phyloP scores from a whole-genome alignment of 2,113 vertebrate genomes.

The Rafetus swinhoei region DNA sequence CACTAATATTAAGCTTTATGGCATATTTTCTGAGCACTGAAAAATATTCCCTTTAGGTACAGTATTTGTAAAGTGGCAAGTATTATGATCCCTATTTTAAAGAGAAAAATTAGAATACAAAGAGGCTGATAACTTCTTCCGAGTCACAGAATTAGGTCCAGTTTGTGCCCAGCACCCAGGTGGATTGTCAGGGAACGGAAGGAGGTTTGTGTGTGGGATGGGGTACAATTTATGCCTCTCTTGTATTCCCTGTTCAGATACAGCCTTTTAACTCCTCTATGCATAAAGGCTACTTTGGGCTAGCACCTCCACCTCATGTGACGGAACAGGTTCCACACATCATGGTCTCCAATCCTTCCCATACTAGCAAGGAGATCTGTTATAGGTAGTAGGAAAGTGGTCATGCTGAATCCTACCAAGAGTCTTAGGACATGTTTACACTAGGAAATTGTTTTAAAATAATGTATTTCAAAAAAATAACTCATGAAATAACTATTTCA shows the following conservation, averaged over 20 bases:
- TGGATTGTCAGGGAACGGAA: neutral
- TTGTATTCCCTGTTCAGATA: neutral
- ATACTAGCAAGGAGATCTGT: neutral
- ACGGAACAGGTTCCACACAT: neutral
- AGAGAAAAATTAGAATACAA: neutral
- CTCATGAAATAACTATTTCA: too few species aligned
- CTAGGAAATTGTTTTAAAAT: too few species aligned
- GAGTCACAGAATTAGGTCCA: neutral
- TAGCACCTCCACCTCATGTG: accelerated
- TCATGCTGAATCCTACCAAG: neutral
- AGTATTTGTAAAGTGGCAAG: neutral
- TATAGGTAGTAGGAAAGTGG: neutral
- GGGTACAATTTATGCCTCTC: neutral
- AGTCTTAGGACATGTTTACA: neutral
- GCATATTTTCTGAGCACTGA: neutral
- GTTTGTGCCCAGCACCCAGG: neutral
- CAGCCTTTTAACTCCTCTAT: neutral
- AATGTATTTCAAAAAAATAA: too few species aligned
- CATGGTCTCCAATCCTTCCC: neutral
- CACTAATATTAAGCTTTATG: neutral
- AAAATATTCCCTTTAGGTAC: neutral
- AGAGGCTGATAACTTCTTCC: neutral
- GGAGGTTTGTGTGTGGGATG: accelerated
- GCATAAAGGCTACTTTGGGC: neutral
- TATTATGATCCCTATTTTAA: neutral